Evolutionary conservation across 2,113 vertebrate genomes (phyloP).

Genomic region (Pteruthius melanotis): DNA sequence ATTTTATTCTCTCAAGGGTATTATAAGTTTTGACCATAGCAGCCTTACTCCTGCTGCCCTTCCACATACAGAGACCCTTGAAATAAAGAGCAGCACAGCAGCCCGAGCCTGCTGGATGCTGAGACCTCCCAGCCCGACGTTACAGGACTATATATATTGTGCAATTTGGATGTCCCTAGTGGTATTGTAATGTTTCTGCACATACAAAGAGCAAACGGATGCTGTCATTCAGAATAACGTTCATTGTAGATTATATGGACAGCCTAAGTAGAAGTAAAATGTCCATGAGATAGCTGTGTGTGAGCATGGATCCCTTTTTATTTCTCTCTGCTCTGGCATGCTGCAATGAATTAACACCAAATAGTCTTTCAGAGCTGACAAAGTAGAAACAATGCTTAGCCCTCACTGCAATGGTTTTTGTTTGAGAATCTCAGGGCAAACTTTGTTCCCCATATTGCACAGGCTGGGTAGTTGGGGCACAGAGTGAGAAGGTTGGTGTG

Average conservation of each 20-base stretch:
- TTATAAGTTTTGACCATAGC: neutral
- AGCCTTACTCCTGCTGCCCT: neutral
- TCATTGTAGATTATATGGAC: slow-evolving; percentile 6
- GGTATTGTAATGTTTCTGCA: slow-evolving; percentile 24
- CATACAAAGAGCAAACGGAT: slow-evolving; percentile 11
- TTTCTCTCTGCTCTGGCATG: neutral
- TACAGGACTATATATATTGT: neutral
- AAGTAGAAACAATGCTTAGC: neutral
- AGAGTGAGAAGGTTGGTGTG: neutral
- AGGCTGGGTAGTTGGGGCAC: neutral
- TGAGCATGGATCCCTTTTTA: neutral
- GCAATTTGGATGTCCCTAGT: neutral
- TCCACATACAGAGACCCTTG: neutral
- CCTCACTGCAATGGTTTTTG: neutral
- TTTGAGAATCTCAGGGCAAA: neutral
- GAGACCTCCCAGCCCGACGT: neutral
- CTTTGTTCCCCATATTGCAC: neutral
- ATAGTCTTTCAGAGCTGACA: neutral
- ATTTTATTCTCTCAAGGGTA: neutral
- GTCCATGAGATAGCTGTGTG: neutral
- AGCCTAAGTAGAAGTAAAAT: neutral
- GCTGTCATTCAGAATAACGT: slow-evolving; percentile 33
- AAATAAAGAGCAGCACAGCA: neutral
- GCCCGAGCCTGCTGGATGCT: neutral
- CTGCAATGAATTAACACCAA: neutral